Evolutionary conservation across 2,888 invertebrate species (phyloP).

Genomic region (Synanthedon andrenaeformis): DNA sequence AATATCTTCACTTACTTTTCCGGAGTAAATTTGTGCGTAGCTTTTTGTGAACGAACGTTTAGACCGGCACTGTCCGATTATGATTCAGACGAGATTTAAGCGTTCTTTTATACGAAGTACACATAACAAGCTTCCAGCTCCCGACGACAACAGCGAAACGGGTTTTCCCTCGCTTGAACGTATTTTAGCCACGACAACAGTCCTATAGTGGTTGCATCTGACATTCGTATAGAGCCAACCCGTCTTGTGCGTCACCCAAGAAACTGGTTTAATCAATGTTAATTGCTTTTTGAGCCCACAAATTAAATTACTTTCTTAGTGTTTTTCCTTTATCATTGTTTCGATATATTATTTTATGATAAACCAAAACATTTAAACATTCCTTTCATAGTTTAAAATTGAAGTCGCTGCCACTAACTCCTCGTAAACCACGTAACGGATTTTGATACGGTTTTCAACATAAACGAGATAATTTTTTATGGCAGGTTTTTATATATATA

Average conservation of each 20-base stretch:
- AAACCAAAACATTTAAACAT: too few species aligned
- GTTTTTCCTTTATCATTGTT: background rate
- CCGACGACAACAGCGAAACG: constrained; percentile 1
- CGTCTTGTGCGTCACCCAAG: background rate
- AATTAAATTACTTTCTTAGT: background rate
- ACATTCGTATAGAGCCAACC: background rate
- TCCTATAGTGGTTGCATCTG: background rate
- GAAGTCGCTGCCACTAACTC: too few species aligned
- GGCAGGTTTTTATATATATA: too few species aligned
- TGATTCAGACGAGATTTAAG: background rate
- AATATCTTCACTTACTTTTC: background rate
- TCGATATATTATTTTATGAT: too few species aligned
- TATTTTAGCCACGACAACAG: background rate
- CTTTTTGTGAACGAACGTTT: background rate
- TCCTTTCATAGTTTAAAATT: too few species aligned
- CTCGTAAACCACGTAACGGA: too few species aligned
- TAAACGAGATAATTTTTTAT: too few species aligned
- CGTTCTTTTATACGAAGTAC: background rate
- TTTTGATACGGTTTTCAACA: too few species aligned
- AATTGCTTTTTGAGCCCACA: background rate
- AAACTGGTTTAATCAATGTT: background rate
- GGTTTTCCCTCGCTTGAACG: constrained; percentile 4
- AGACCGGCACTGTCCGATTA: background rate
- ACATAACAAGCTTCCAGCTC: background rate
- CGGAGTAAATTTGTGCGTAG: background rate